phyloP scores from a whole-genome alignment of 2,797 vertebrate species.

The Molossus alvarezi region DNA sequence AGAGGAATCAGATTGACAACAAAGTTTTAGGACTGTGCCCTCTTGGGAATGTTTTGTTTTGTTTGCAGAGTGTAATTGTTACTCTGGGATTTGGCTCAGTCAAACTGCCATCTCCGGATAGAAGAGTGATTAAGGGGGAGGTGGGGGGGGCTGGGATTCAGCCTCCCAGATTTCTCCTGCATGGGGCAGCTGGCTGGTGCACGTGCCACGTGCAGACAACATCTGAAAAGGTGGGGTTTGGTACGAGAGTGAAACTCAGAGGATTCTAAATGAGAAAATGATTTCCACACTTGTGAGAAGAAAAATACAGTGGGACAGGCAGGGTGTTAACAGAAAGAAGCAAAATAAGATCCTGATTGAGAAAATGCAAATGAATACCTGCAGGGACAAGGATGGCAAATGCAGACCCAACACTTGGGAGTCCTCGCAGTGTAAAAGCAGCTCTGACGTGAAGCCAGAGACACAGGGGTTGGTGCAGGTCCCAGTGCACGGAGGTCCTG shows the following conservation, averaged over 20 bases:
- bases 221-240: not conserved
- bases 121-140: not conserved
- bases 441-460: not conserved
- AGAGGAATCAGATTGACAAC: not conserved
- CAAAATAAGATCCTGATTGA: constrained; percentile 75
- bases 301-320: constrained; percentile 47
- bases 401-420: not conserved
- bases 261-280: constrained; percentile 69
- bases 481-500: not conserved
- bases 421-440: not conserved
- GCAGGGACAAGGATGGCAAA: not conserved
- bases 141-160: not conserved
- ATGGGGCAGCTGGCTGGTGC: not conserved
- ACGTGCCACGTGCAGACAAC: not conserved
- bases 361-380: constrained; percentile 79
- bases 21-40: not conserved
- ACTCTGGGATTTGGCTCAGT: not conserved
- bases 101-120: not conserved
- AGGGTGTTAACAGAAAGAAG: constrained; percentile 55
- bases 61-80: constrained; percentile 37
- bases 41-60: constrained; percentile 28
- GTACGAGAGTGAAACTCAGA: constrained; percentile 55
- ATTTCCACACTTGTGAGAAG: constrained; percentile 41
- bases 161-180: not conserved
- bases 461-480: not conserved